Conservation (phyloP, 2,888 invertebrate genomes). For the Chrysomela aeneicollis region DNA sequence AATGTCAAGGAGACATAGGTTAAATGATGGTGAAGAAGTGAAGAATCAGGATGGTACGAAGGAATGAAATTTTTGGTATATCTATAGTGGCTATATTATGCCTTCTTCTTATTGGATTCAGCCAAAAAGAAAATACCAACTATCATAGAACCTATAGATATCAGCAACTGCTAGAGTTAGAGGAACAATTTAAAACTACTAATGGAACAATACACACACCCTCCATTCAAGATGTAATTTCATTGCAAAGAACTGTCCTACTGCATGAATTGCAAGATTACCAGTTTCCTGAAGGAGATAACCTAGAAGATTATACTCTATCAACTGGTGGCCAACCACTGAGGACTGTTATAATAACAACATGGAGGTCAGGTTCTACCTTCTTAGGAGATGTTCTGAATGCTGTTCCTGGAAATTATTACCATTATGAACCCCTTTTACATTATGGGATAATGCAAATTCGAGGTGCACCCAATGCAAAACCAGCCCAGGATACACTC, state of each 20-base stretch:
- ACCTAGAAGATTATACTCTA: slow-evolving; percentile 73
- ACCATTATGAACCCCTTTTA: slow-evolving; percentile 89
- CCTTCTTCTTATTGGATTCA: slow-evolving; percentile 47
- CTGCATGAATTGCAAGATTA: slow-evolving; percentile 69
- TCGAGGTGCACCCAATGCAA: slow-evolving; percentile 75
- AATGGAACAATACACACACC: slow-evolving; percentile 46
- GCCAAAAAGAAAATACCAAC: slow-evolving; percentile 40
- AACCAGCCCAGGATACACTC: slow-evolving; percentile 72
- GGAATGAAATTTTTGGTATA: slow-evolving; percentile 47
- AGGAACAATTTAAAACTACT: slow-evolving; percentile 31
- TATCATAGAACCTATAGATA: slow-evolving; percentile 37
- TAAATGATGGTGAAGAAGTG: slow-evolving; percentile 10
- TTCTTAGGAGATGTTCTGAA: slow-evolving; percentile 87
- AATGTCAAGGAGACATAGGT: slow-evolving; percentile 22
- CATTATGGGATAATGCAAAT: slow-evolving; percentile 85
- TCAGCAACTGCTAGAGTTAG: slow-evolving; percentile 38
- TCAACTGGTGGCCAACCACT: slow-evolving; percentile 77
- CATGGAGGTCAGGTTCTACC: slow-evolving; percentile 91
- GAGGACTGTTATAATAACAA: slow-evolving; percentile 82
- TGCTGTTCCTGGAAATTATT: slow-evolving; percentile 85
- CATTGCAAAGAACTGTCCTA: slow-evolving; percentile 65
- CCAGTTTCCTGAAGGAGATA: slow-evolving; percentile 67
- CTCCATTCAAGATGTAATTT: slow-evolving; percentile 66
- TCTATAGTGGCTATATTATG: slow-evolving; percentile 45
- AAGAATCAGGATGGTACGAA: slow-evolving; percentile 44